Percentiles rank a stretch among this genome's conserved stretches.
phyloP scores from a whole-genome alignment of 2,113 vertebrate species.

The Apteryx owenii region DNA sequence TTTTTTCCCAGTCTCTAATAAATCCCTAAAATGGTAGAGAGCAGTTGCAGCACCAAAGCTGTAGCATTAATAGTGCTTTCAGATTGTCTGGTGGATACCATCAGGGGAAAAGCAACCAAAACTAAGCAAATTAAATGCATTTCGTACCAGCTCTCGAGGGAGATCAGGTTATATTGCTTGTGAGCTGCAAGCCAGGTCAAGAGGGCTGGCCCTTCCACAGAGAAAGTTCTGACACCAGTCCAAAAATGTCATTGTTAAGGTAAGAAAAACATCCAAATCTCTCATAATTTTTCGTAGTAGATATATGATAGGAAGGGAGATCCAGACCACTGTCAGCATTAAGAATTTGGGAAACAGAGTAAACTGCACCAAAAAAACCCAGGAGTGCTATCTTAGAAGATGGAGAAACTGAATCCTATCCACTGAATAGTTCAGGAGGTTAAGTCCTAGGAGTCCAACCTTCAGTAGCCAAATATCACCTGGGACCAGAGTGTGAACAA shows the following conservation, averaged over 20 bases:
- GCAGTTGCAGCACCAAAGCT: not conserved
- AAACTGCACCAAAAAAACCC: not conserved
- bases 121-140: not conserved
- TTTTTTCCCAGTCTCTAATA: not conserved
- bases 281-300: not conserved
- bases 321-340: not conserved
- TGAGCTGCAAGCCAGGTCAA: not conserved
- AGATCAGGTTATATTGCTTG: not conserved
- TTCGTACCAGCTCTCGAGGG: not conserved
- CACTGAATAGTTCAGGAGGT: not conserved
- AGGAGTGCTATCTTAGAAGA: not conserved
- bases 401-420: rapidly evolving
- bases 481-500: not conserved
- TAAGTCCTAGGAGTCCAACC: not conserved
- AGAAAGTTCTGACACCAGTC: not conserved
- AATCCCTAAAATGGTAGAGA: not conserved
- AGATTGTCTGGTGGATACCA: not conserved
- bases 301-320: not conserved
- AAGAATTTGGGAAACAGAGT: not conserved
- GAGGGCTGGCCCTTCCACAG: not conserved
- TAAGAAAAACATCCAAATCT: not conserved
- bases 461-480: not conserved
- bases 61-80: not conserved
- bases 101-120: not conserved
- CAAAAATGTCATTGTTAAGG: not conserved